Base-by-base conservation (phyloP, 2,113 vertebrate genomes). In the Miniopterus natalensis region DNA sequence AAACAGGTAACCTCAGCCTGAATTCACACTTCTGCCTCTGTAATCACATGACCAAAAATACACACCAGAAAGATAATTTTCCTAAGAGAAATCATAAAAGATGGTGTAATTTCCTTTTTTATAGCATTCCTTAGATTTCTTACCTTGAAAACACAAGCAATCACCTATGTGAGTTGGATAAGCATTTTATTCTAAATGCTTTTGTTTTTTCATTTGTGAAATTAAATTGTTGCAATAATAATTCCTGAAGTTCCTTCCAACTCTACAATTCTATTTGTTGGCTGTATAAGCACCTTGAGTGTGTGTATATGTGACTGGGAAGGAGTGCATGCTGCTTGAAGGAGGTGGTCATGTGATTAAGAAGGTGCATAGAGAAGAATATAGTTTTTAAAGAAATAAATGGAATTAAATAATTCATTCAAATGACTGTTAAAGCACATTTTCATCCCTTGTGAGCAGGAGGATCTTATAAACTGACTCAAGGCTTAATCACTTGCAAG, bases 401-500 rank as follows among this genome's bases (percentile, higher is more conserved):
- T 20, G 12, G n/a, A 85, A 80, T 80, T 45, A 47, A 95, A 23
- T 92, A 96, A 96, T 70, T 95, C 94, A 77, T 89, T 68, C 20
- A 55, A 92, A 31, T 42, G 5, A 5, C 17, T 92, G 79, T 78
- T 51, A 92, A 88, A 95, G 29, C 12, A 75, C 2, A 92, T 40
- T 94, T 49, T 36, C 51, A 6, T 73, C 89, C 42, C 73, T 93
- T 78, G n/a, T 12, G 2, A 95, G 55, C 45, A 61, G 66, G 13
- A 57, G 25, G 21, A 84, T 55, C 92, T 97, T 88, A 13, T 57
- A 83, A 92, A 93, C 73, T 95, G 91, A 85, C 4, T 92, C 68
- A 53, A 92, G 66, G 15, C 63, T 95, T 97, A 68, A 95, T 27
- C n/a, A 57, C 31, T 88, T 97, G 2, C 57, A 70, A 97, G 2